Base-by-base conservation (phyloP, 2,797 vertebrate species). In the Gallinago solitaria region DNA sequence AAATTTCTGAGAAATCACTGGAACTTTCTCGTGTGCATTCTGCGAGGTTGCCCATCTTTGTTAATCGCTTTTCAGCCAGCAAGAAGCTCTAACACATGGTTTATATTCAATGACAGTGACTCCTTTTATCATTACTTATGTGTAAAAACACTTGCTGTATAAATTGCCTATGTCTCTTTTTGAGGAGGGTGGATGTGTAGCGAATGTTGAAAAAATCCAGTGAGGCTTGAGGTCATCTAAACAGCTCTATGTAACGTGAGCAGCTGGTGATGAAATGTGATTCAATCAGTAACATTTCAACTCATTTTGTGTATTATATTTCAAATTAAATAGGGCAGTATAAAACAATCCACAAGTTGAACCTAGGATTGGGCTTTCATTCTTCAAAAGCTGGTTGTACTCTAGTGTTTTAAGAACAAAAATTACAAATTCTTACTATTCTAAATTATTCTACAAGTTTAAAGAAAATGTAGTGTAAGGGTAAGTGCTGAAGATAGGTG, bases 301-400 rank as follows among this genome's bases (percentile, higher is more conserved):
- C 16, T 82, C 50, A 3, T 37, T 83, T 80, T 67, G 74, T 70
- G 33, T 74, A 70, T 87, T 67, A 27, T 19, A 76, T 74, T 95
- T 92, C 81, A 89, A 85, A 89, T 89, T 91, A 89, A 89, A 89
- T 83, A 87, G 28, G 53, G 35, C 27, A 51, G 16, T 48, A 93
- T 87, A 74, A 93, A 93, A 50, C 60, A 91, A n/a, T 77, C 24
- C 30, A n/a, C 54, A 89, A 79, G 28, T 39, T 79, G 35, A 92
- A 63, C 17, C 16, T 73, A 73, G 39, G 43, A 63, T 28, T 67
- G 53, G 59, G 37, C 37, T 41, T n/a, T 60, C 15, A 41, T 76
- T 68, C 77, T 70, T 83, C 41, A 43, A 78, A 61, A 33, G 14
- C 3, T 65, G 18, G 33, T 77, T 89, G 25, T 59, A n/a, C 16